A percentile compares a stretch with the other conserved stretches of the same genome.
Evolutionary conservation across 2,888 invertebrate genomes (phyloP).

Genomic region (Oligia latruncula): DNA sequence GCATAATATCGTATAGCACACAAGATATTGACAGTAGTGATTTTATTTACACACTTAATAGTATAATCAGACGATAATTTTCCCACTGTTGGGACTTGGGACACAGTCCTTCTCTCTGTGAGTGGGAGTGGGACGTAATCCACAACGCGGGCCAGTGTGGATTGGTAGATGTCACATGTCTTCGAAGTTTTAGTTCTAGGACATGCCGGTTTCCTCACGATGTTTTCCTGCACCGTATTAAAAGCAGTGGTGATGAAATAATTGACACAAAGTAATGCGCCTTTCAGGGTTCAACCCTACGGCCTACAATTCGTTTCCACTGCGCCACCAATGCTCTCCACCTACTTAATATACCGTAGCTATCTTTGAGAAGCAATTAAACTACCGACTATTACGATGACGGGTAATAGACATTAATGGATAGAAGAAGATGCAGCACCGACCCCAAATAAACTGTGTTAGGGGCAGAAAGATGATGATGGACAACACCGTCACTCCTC

Average conservation of each 20-base stretch:
- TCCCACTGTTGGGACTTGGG: not conserved
- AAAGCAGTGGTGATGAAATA: not conserved
- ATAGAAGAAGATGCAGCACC: not conserved
- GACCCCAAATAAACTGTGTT: not conserved
- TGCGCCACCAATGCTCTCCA: no score
- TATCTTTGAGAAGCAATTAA: not conserved
- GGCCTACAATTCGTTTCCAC: no score
- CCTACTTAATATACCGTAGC: no score
- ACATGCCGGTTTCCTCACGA: no score
- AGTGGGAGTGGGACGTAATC: not conserved
- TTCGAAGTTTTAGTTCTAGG: no score
- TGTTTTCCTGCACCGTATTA: not conserved
- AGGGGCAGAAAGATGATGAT: not conserved
- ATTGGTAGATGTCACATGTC: no score
- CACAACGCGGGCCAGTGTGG: no score
- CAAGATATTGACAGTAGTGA: slow-evolving; percentile 21
- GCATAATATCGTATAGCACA: not conserved
- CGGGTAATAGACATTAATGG: not conserved
- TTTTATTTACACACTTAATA: not conserved
- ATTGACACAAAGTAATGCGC: no score
- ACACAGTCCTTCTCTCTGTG: not conserved
- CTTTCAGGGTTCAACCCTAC: no score
- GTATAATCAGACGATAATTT: not conserved
- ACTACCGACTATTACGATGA: not conserved
- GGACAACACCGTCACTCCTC: not conserved